phyloP scores from a whole-genome alignment of 1,140 invertebrate genomes.

The Cyclina sinensis region DNA sequence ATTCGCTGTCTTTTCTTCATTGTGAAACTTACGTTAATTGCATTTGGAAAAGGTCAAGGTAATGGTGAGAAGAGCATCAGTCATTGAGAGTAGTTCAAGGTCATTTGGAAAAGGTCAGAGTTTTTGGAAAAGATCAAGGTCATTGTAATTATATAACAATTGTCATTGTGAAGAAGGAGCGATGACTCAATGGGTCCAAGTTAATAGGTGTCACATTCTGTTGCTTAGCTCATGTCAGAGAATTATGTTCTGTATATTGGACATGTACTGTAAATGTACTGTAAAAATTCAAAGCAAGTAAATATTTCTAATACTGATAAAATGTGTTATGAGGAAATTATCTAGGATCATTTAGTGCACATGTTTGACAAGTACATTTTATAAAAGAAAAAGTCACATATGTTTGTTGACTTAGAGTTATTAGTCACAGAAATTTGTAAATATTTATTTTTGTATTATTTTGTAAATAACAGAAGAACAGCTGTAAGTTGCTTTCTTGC shows the following conservation, averaged over 20 bases:
- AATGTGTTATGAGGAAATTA: no score
- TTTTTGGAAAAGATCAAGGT: neutral
- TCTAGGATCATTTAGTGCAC: neutral
- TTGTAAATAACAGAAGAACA: neutral
- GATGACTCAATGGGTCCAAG: slow-evolving; percentile 27
- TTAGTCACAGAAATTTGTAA: neutral
- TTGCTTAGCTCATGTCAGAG: neutral
- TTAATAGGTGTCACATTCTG: neutral
- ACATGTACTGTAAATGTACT: neutral
- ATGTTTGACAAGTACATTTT: neutral
- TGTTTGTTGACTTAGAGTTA: neutral
- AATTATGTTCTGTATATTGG: neutral
- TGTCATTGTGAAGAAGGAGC: neutral
- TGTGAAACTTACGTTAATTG: neutral
- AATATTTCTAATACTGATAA: no score
- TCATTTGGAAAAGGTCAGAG: neutral
- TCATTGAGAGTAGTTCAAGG: no score
- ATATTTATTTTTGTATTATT: slow-evolving; percentile 14
- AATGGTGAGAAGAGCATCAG: neutral
- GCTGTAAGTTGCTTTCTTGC: no score
- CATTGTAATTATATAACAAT: slow-evolving; percentile 1
- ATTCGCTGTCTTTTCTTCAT: no score
- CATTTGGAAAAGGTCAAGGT: neutral
- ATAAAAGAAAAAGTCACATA: neutral
- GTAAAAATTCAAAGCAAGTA: neutral